Evolutionary conservation across 2,888 invertebrate species (phyloP), one percentile per base, ranked within the genome.

Genomic region (Drosophila pegasa): DNA sequence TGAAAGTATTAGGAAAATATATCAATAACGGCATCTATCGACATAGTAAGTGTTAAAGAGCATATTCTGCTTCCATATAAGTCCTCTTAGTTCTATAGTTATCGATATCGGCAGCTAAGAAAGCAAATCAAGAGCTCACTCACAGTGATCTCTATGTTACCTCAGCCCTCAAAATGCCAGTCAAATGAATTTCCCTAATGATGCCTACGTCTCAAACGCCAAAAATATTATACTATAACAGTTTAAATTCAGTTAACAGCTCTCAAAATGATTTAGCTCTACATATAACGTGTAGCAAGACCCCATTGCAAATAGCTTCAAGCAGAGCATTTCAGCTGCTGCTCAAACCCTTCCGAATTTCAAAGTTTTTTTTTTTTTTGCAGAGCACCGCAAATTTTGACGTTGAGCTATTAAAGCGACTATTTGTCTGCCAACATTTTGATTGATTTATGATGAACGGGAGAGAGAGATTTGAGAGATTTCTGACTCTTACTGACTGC

Each of bases 391-490:
- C 14, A 14, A 38, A 16, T 14, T 9, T 16, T n/a, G 37, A n/a
- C 16, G n/a, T 45, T 45, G n/a, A 27, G 45, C 45, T 45, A 45
- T 27, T 18, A 27, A 38, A 67, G 25, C n/a, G 20, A 57, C 35
- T 33, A 35, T 40, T 60, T 67, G 43, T 50, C 61, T 51, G 45
- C 3, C 40, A 31, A 35, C 27, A 22, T 18, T 54, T 62, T 76
- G 74, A 75, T 72, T 59, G 77, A 75, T 75, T 76, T 76, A 76
- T 67, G 72, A 18, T 10, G 50, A 18, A 18, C n/a, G 33, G 33
- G 18, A 12, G 40, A n/a, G 40, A n/a, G 59, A 20, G 31, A 31
- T 50, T 50, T 31, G 33, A 35, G 50, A 43, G 56, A 48, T 61
- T 61, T 71, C 27, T 27, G 33, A 25, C 52, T 43, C 40, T 65